Evolutionary conservation across 2,888 invertebrate genomes (phyloP), one percentile per base, ranked within the genome.

Genomic region (Drosophila neotestacea): DNA sequence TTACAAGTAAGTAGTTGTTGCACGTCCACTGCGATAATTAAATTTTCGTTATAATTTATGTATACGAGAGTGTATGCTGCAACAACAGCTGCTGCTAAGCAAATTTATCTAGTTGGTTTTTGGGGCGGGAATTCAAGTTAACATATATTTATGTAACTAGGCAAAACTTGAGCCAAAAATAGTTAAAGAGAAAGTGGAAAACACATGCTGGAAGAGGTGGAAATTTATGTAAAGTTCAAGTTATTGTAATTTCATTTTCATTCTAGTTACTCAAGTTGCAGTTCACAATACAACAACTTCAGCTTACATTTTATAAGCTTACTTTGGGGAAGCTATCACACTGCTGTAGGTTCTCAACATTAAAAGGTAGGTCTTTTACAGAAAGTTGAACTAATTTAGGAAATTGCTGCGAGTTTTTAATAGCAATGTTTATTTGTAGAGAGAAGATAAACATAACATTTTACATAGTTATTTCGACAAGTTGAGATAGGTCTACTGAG

Each of bases 21-120:
- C 71, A 68, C 69, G 81, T 73, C 85, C 81, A 85, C 52, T 67
- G 82, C 79, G 71, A 87, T 89, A 83, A 83, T 83, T 83, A 83
- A 89, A 83, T 83, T 89, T 72, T 72, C 71, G 67, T 74, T 69
- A 74, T 81, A 87, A 83, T 83, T 83, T 84, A 89, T 85, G 79
- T 59, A 59, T 58, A 38, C 44, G 27, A 36, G 34, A 44, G 42
- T 9, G 34, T 50, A 50, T 72, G 78, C 52, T 69, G 84, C 67
- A 51, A 56, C 70, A 81, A 68, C 75, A 88, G 69, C 81, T 81
- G 89, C 55, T 50, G 48, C 63, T 44, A 56, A 71, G 66, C 58
- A 71, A 84, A 84, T 81, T 70, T 70, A 63, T 71, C 81, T 81
- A 63, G 59, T 65, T 68, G 73, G 70, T 22, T 22, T 51, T 6